These are phyloP conservation scores for Poecilia picta DNA, from an alignment of 2,797 vertebrate genomes.

Conservation along the genomic window DNA sequence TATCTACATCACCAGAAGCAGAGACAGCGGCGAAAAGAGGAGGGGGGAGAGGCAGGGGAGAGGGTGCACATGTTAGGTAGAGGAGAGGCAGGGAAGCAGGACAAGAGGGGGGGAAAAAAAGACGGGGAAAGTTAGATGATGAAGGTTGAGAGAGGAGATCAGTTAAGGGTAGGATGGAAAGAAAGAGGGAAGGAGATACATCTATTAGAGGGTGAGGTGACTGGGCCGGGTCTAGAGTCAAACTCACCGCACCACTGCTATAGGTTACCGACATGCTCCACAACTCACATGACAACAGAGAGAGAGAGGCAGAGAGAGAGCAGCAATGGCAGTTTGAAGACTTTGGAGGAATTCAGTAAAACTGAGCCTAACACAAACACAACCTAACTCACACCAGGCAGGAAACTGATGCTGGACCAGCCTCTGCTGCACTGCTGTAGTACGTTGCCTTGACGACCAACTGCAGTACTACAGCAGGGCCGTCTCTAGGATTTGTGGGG, in stretches of 20 bases:
- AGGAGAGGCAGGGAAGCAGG: conserved; percentile 6
- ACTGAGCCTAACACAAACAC: conserved; percentile 36
- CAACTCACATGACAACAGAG: conserved; percentile 34
- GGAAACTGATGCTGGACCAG: conserved; percentile 36
- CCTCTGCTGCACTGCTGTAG: neutral
- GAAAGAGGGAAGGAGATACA: conserved; percentile 70
- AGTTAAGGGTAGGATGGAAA: conserved; percentile 41
- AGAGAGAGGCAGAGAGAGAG: neutral
- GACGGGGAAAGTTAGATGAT: conserved; percentile 8
- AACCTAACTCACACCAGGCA: conserved; percentile 41
- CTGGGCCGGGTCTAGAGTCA: conserved; percentile 57
- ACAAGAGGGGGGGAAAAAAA: conserved; percentile 19
- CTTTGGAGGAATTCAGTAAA: conserved; percentile 41
- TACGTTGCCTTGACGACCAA: neutral
- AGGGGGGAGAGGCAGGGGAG: conserved; percentile 28
- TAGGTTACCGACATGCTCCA: conserved; percentile 44
- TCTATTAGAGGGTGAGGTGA: conserved; percentile 75
- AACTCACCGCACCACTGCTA: conserved; percentile 55
- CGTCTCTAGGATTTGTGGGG: no score
- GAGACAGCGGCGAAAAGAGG: conserved; percentile 45
- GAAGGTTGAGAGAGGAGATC: conserved; percentile 24
- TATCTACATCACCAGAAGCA: conserved; percentile 75
- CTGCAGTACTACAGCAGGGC: neutral
- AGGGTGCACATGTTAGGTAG: conserved; percentile 41
- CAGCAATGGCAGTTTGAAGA: conserved; percentile 28